Conservation (phyloP, 2,888 invertebrate species). For the Leptopilina drosophilae region DNA sequence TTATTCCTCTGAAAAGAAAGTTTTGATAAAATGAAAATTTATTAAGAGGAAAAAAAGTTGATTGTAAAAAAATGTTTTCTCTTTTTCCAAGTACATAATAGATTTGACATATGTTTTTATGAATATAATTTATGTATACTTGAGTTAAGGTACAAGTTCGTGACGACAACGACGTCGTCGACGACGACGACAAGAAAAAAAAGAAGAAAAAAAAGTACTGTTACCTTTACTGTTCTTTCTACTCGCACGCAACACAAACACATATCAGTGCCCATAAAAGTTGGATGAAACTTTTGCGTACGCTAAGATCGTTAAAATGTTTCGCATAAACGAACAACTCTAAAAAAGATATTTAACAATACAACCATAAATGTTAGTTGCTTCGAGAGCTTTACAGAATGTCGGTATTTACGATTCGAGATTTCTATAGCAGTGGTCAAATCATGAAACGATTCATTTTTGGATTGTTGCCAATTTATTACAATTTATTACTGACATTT, state of each 20-base stretch:
- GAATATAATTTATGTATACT: neutral
- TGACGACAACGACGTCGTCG: too few relatives aligned
- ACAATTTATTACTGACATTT: neutral
- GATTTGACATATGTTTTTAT: too few relatives aligned
- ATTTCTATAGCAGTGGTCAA: neutral
- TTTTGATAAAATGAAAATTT: too few relatives aligned
- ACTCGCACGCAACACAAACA: constrained; percentile 28
- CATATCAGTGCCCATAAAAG: constrained; percentile 28
- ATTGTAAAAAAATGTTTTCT: too few relatives aligned
- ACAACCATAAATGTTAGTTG: constrained; percentile 50
- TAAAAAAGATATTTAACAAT: constrained; percentile 49
- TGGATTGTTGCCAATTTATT: neutral
- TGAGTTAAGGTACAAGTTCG: too few relatives aligned
- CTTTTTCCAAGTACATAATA: too few relatives aligned
- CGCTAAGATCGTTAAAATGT: constrained; percentile 13
- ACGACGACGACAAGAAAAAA: too few relatives aligned
- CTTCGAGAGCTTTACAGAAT: constrained; percentile 45
- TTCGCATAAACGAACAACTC: constrained; percentile 43
- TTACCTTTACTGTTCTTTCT: neutral
- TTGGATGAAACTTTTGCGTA: neutral
- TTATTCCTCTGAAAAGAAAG: too few relatives aligned
- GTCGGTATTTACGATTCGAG: constrained; percentile 40
- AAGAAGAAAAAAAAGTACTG: neutral
- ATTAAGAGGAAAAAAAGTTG: too few relatives aligned
- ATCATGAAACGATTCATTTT: neutral